Conservation (phyloP, 2,113 vertebrate genomes). For the Oophaga pumilio region DNA sequence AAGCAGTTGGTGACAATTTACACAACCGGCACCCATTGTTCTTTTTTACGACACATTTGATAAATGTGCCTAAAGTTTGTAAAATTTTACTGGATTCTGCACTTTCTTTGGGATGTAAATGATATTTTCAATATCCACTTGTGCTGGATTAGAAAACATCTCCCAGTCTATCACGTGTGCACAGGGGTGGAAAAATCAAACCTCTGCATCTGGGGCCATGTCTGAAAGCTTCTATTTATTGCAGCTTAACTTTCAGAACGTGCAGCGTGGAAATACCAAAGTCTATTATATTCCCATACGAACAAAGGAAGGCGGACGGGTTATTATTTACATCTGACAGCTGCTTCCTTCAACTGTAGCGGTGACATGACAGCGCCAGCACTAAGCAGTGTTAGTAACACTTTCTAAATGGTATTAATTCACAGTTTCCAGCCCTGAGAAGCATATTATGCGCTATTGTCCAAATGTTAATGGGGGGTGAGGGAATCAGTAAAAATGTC, state of each 20-base stretch:
- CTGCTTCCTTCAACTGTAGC: conserved; percentile 19
- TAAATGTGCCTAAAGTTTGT: background rate
- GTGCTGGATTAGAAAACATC: background rate
- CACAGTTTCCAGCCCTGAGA: background rate
- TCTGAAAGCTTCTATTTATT: conserved; percentile 25
- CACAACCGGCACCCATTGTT: background rate
- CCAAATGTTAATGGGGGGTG: background rate
- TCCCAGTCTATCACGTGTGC: conserved; percentile 2
- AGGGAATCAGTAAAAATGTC: background rate
- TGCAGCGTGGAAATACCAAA: conserved; percentile 5
- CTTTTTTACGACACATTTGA: background rate
- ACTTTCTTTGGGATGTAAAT: background rate
- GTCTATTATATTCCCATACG: conserved; percentile 39
- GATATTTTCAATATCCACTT: background rate
- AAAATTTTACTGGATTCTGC: background rate
- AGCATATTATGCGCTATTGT: background rate
- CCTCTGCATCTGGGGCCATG: background rate
- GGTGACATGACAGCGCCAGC: conserved; percentile 1
- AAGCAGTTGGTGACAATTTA: background rate
- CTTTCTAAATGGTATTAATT: background rate
- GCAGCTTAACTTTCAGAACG: conserved; percentile 14
- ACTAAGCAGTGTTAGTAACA: background rate
- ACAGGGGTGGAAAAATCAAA: background rate
- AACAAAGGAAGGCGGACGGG: conserved; percentile 30
- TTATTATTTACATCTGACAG: conserved; percentile 44